Evolutionary conservation across 2,888 invertebrate species (phyloP), one percentile per base, ranked within the genome.

Genomic region (Mesorhabditis belari): DNA sequence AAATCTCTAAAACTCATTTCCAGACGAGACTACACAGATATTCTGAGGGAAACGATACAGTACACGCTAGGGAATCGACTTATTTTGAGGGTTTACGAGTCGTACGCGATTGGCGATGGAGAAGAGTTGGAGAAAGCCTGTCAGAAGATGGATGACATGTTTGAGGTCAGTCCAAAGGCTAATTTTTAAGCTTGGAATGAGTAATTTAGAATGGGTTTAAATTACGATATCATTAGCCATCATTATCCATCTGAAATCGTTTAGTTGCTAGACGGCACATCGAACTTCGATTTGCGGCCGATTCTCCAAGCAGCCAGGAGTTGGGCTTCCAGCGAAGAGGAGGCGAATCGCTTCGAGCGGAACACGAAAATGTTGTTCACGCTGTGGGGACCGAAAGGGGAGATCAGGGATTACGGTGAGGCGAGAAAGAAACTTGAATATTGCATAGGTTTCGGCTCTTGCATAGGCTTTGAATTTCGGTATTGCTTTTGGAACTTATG

Each of bases 11-110:
- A 35, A 35, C 25, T 5, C 3, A 28, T 58, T 60, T 25, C 27
- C 28, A 70, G 67, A 57, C 59, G 61, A 54, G 71, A 71, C 59
- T 49, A 60, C 9, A 65, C 64, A 44, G 71, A 71, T 27, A 57
- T 70, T 3, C 27, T 64, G 28, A 52, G 70, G 21, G 66, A 61
- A 25, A 49, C 61, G 3, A 44, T 65, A 3, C 70, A 70, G 52
- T 69, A 62, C 49, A 58, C 60, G 27, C 28, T 70, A 25, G 70
- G 67, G 19, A 70, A 72, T 28, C 61, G 64, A 44, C 62, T 62
- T 4, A 57, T 67, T n/a, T 29, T 67, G 4, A 19, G 64, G 1
- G n/a, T 69, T 0, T 49, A 61, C 12, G 68, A 71, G 60, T 64
- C 64, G 23, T 62, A 58, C 57, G 60, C 61, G 19, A 28, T 66